Base-by-base conservation (phyloP, 2,888 invertebrate species). In the Trachelus stipa region DNA sequence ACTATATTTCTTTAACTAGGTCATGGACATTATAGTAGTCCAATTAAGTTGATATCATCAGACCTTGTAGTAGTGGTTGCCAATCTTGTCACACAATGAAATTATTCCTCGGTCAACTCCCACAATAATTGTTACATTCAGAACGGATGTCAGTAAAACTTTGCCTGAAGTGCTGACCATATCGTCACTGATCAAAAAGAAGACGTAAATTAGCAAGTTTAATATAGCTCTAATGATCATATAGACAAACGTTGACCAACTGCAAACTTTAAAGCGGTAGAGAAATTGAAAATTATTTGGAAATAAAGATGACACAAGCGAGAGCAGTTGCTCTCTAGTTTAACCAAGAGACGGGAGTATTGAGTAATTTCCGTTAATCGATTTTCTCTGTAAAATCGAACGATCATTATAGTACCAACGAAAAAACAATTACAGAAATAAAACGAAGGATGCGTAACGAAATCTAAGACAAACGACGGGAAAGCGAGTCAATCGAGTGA, bases 51-150 rank as follows among this genome's bases (percentile, higher is more conserved):
- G 82, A 83, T 82, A 82, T 80, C 74, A 83, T 83, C 80, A 83
- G 81, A 84, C 82, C 82, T 84, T 83, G 81, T 78, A 69, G 73
- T 76, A 69, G 76, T 79, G 79, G 78, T 75, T 78, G 79, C 76
- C 78, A 80, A 80, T 83, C 83, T 81, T 83, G 81, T 80, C 78
- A 81, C 80, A 68, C 75, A 76, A 68, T 34, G 31, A 75, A 68
- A 79, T 83, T 83, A 79, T 75, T 77, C 80, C 83, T 81, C 81
- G 80, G 82, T 75, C 83, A 80, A 79, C 73, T 82, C 78, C 71
- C 75, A 76, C 82, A 82, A 23, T 56, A 56, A 56, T 56, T 56
- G 56, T 56, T 56, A 15, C 23, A 56, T 56, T 9, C 23, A 56
- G 56, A 56, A 56, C 23, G 23, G 23, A 56, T 23, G 23, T 23